A percentile compares a stretch with the other conserved stretches of the same genome.
Conservation (phyloP, 1,140 invertebrate species). For the Anthonomus grandis region DNA sequence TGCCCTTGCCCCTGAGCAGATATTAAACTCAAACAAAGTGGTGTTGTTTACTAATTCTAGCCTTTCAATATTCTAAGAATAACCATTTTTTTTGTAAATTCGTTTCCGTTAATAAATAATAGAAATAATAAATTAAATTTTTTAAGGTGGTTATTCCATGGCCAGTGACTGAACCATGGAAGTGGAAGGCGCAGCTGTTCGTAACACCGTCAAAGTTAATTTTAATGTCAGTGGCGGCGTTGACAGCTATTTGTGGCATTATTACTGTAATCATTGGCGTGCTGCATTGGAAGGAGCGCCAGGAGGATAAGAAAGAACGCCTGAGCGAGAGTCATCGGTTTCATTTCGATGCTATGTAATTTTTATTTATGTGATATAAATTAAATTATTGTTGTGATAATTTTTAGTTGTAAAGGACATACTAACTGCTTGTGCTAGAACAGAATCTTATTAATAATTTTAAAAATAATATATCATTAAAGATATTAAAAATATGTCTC, state of each 20-base stretch:
- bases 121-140: not conserved
- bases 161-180: slow-evolving; percentile 69
- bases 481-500: too few relatives aligned
- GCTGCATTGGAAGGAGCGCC: slow-evolving; percentile 90
- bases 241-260: slow-evolving; percentile 82
- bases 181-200: slow-evolving; percentile 92
- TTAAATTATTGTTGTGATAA: too few relatives aligned
- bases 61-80: too few relatives aligned
- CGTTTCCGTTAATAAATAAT: too few relatives aligned
- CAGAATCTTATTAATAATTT: too few relatives aligned
- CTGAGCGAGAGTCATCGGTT: slow-evolving; percentile 84
- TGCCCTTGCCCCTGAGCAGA: too few relatives aligned
- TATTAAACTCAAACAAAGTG: too few relatives aligned
- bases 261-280: slow-evolving; percentile 81
- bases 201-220: slow-evolving; percentile 95
- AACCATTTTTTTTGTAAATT: too few relatives aligned
- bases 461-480: too few relatives aligned
- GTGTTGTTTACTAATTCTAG: too few relatives aligned
- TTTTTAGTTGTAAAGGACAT: too few relatives aligned
- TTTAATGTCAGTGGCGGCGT: slow-evolving; percentile 83
- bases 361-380: not conserved
- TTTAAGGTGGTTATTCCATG: slow-evolving; percentile 77
- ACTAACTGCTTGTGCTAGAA: too few relatives aligned
- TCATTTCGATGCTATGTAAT: slow-evolving; percentile 75
- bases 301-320: slow-evolving; percentile 87